Conservation (phyloP, 2,113 vertebrate species). For the Columba janthina region DNA sequence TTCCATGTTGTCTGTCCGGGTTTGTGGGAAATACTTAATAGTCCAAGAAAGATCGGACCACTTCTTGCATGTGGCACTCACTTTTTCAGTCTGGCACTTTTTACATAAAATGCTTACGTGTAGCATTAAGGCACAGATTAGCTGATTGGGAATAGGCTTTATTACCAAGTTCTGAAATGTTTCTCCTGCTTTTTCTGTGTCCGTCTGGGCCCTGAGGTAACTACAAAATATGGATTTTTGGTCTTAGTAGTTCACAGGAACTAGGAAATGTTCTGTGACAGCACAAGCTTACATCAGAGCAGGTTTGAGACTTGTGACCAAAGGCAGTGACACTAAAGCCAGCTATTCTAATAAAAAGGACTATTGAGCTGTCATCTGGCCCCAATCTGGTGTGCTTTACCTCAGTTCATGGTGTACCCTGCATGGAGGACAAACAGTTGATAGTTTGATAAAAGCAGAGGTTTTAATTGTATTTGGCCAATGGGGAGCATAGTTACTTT, state of each 20-base stretch:
- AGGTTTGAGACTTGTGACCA: background rate
- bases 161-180: background rate
- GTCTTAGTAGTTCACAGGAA: background rate
- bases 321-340: background rate
- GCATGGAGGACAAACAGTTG: background rate
- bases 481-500: background rate
- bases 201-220: background rate
- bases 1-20: background rate
- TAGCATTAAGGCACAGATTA: background rate
- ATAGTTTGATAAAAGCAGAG: background rate
- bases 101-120: background rate
- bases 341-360: background rate
- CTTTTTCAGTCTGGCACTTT: background rate
- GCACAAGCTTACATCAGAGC: background rate
- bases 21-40: background rate
- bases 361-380: background rate
- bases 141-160: background rate
- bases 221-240: background rate
- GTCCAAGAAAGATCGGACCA: background rate
- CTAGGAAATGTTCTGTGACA: background rate
- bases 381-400: background rate
- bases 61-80: background rate
- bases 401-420: background rate
- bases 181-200: background rate
- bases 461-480: background rate